Percentiles rank a stretch among this genome's conserved stretches.
Conservation (phyloP, 2,797 vertebrate genomes). For the Jordanella pulchra region DNA sequence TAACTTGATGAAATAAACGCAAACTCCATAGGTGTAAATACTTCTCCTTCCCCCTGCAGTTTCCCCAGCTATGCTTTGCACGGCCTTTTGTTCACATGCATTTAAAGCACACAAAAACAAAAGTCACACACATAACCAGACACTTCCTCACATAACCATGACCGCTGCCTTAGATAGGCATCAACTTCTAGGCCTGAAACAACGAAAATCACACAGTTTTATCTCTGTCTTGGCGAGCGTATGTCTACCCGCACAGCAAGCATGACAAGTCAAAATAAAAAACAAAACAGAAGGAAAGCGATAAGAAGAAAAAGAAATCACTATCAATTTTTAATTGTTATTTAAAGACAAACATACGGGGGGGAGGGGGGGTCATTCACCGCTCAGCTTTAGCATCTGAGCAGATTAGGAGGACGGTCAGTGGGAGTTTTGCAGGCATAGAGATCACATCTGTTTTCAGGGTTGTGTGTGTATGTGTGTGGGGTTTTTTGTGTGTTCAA, state of each 20-base stretch:
- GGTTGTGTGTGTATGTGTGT: conserved; percentile 19
- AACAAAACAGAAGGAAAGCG: background rate
- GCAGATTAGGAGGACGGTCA: conserved; percentile 39
- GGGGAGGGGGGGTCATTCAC: conserved; percentile 22
- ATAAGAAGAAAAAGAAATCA: conserved; percentile 4
- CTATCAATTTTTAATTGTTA: conserved; percentile 42
- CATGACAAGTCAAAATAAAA: conserved; percentile 10
- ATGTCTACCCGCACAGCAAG: conserved; percentile 27
- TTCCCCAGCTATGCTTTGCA: background rate
- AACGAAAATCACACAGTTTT: conserved; percentile 21
- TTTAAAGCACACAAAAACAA: conserved; percentile 7
- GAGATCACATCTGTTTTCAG: conserved; percentile 54
- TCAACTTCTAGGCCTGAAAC: conserved; percentile 33
- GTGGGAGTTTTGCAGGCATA: conserved; percentile 36
- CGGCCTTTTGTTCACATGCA: background rate
- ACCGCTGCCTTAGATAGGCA: conserved; percentile 33
- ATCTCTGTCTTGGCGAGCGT: conserved; percentile 20
- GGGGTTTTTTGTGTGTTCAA: background rate
- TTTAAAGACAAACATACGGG: conserved; percentile 37
- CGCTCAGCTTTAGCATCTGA: conserved; percentile 30
- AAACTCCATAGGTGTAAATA: background rate
- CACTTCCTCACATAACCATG: conserved; percentile 16
- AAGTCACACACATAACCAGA: conserved; percentile 12
- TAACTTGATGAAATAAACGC: background rate
- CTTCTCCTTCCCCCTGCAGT: background rate